Percentiles rank a stretch among this genome's conserved stretches.
These are phyloP conservation scores for Aphidius colemani DNA, from an alignment of 2,888 invertebrate genomes.

Conservation along the genomic window DNA sequence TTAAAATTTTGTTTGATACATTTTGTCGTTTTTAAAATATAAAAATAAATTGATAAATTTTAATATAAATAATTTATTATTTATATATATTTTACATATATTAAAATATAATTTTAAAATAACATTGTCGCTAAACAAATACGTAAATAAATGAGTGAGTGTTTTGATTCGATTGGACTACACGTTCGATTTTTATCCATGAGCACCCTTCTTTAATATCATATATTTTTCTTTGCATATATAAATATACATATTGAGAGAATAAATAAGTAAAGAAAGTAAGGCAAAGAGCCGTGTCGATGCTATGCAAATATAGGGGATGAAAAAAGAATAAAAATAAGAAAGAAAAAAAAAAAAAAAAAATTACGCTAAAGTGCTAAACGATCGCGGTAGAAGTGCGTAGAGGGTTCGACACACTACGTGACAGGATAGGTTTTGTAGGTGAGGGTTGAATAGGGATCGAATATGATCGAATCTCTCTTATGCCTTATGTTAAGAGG, in stretches of 20 bases:
- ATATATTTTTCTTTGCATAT: neutral
- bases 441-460: conserved; percentile 17
- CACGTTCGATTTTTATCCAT: no score
- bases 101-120: no score
- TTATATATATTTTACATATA: no score
- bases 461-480: conserved; percentile 35
- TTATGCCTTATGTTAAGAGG: conserved; percentile 58
- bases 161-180: no score
- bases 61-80: no score
- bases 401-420: conserved; percentile 39
- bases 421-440: conserved; percentile 30
- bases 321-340: conserved; percentile 38
- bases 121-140: no score
- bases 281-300: conserved; percentile 37
- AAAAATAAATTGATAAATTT: no score
- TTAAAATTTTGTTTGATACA: no score
- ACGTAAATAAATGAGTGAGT: no score
- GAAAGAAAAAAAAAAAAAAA: conserved; percentile 34
- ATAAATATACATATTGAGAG: conserved; percentile 15
- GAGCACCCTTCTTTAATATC: neutral
- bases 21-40: no score
- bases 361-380: conserved; percentile 60
- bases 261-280: conserved; percentile 17
- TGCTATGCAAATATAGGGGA: conserved; percentile 54
- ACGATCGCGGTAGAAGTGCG: conserved; percentile 50